Evolutionary conservation across 2,888 invertebrate genomes (phyloP).

Genomic region (Podabrus alpinus): DNA sequence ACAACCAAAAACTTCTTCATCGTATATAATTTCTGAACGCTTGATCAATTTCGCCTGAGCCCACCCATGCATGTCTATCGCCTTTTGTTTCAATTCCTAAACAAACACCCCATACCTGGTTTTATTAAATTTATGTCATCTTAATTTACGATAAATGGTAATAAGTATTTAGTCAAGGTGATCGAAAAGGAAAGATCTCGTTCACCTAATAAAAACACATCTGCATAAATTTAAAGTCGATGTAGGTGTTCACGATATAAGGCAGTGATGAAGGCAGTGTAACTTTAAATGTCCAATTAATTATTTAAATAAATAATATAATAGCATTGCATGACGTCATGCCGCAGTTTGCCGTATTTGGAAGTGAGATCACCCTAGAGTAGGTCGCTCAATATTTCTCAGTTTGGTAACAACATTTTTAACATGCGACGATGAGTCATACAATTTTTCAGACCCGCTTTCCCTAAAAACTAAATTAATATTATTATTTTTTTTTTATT

Average conservation of each 20-base stretch:
- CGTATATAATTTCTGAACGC: too few relatives aligned
- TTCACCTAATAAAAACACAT: neutral
- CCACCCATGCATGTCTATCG: too few relatives aligned
- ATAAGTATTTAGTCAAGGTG: neutral
- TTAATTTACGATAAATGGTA: neutral
- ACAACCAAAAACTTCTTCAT: too few relatives aligned
- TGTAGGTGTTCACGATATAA: neutral
- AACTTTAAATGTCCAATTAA: neutral
- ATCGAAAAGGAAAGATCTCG: neutral
- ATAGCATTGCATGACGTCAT: slow-evolving; percentile 36
- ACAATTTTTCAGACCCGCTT: neutral
- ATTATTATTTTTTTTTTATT: neutral
- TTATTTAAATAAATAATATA: neutral
- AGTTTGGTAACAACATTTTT: neutral
- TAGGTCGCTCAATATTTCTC: slow-evolving; percentile 34
- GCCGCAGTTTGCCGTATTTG: slow-evolving; percentile 40
- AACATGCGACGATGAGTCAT: slow-evolving; percentile 10
- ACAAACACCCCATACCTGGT: neutral
- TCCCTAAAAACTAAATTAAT: neutral
- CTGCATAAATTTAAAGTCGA: neutral
- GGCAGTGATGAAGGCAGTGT: neutral
- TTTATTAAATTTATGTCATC: neutral
- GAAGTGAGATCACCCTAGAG: slow-evolving; percentile 42
- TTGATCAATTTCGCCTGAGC: too few relatives aligned
- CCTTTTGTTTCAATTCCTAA: neutral